phyloP scores from a whole-genome alignment of 2,797 vertebrate species.

The Chelmon rostratus region DNA sequence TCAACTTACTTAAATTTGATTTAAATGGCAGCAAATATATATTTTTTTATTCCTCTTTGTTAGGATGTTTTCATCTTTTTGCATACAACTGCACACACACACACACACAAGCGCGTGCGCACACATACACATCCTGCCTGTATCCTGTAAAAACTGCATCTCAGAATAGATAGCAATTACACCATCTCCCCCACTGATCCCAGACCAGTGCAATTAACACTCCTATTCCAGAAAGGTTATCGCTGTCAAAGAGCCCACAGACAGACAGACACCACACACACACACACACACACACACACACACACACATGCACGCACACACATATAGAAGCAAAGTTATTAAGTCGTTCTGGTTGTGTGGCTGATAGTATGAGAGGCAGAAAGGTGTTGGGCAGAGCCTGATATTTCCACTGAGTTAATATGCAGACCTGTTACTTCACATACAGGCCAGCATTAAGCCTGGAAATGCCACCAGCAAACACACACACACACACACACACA shows the following conservation, averaged over 20 bases:
- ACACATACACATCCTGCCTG: constrained; percentile 12
- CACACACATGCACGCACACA: constrained; percentile 50
- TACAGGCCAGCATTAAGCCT: constrained; percentile 53
- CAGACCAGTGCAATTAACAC: constrained; percentile 82
- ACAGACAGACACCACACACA: constrained; percentile 36
- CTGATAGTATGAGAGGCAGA: constrained; percentile 63
- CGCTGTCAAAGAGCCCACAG: constrained; percentile 73
- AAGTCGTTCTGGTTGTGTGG: constrained; percentile 65
- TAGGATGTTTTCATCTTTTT: constrained; percentile 19
- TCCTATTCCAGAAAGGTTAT: constrained; percentile 83
- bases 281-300: constrained; percentile 49
- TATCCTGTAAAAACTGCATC: constrained; percentile 55
- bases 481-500: constrained; percentile 23
- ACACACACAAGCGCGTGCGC: constrained; percentile 4
- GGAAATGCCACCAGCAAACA: constrained; percentile 62
- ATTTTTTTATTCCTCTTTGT: background rate
- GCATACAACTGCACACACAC: constrained; percentile 6
- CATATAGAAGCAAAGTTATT: constrained; percentile 65
- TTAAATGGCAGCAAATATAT: constrained; percentile 4
- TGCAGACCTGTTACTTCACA: constrained; percentile 76
- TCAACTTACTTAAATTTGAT: too few species aligned
- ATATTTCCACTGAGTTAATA: constrained; percentile 78
- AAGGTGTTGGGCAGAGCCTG: constrained; percentile 70
- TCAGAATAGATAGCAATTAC: constrained; percentile 73
- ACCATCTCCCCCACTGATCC: constrained; percentile 71